Evolutionary conservation across 2,888 invertebrate genomes (phyloP), one percentile per base, ranked within the genome.

Genomic region (Listrodromus nycthemerus): DNA sequence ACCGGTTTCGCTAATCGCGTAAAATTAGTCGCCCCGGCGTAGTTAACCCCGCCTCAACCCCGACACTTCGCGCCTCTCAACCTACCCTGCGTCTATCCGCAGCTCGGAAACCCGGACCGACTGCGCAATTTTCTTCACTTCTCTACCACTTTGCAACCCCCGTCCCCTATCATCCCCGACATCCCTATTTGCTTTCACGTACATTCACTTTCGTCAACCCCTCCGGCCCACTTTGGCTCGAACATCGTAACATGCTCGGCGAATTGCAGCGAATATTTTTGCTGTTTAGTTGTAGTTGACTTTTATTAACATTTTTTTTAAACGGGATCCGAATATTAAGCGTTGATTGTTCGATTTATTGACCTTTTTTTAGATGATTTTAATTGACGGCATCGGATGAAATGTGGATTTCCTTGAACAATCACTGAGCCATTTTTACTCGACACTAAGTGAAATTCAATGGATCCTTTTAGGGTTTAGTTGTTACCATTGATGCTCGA

Each of bases 21-120:
- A 82, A 89, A 90, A 90, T 90, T 89, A 89, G 89, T 89, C 89
- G 87, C 87, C 82, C 85, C 81, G 74, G 66, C 73, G 71, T 86
- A 82, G 82, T 86, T 84, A 86, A 84, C 71, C 76, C 41, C 27
- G 76, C 58, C 37, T 37, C 61, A 19, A 4, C 16, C 33, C 55
- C 55, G n/a, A n/a, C 41, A 33, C 16, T 55, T 74, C 63, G 33
- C 58, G 66, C 67, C 69, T 63, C 52, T 24, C 74, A 16, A 63
- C 50, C 27, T n/a, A 10, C 37, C 19, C 55, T 3, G 27, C 21
- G 73, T 27, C 65, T 66, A 66, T 66, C 30, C 73, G 63, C 24
- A 61, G 52, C 61, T 48, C 74, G 69, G 33, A 69, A 78, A 63
- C 45, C 48, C 70, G 21, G 45, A 76, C 45, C 74, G 63, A 74